phyloP scores from a whole-genome alignment of 1,140 invertebrate genomes.

The Lepidurus packardi region DNA sequence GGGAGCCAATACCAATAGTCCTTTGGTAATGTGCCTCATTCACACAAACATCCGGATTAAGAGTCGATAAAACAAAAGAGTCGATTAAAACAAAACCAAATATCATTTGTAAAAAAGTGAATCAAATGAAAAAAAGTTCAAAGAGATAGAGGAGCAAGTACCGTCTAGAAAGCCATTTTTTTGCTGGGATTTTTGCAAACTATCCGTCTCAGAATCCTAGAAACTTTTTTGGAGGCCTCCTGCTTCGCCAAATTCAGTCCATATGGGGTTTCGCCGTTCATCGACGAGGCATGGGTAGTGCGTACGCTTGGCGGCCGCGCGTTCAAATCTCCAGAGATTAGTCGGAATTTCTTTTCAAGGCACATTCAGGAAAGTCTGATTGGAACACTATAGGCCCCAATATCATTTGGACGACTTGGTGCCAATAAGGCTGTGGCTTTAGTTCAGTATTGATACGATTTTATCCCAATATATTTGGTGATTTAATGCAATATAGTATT shows the following conservation, averaged over 20 bases:
- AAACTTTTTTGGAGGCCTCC: conserved; percentile 2
- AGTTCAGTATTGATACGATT: too few species aligned
- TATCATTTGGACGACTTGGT: too few species aligned
- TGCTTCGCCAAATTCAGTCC: conserved; percentile 4
- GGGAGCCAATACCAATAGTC: background rate
- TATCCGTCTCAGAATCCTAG: background rate
- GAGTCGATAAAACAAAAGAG: background rate
- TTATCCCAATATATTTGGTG: too few species aligned
- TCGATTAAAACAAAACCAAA: too few species aligned
- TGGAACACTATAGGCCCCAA: too few species aligned
- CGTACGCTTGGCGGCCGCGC: background rate
- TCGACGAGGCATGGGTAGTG: background rate
- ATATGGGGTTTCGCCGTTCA: background rate
- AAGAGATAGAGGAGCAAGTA: too few species aligned
- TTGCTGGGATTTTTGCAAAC: too few species aligned
- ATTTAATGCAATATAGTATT: too few species aligned
- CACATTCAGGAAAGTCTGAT: background rate
- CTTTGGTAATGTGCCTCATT: background rate
- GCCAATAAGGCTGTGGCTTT: background rate
- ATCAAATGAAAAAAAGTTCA: too few species aligned
- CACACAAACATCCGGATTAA: background rate
- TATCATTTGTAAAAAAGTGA: too few species aligned
- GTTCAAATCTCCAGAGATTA: background rate
- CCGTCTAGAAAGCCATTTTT: too few species aligned
- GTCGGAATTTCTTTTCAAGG: background rate